Evolutionary conservation across 2,888 invertebrate species (phyloP).

Genomic region (Athrips mouffetella): DNA sequence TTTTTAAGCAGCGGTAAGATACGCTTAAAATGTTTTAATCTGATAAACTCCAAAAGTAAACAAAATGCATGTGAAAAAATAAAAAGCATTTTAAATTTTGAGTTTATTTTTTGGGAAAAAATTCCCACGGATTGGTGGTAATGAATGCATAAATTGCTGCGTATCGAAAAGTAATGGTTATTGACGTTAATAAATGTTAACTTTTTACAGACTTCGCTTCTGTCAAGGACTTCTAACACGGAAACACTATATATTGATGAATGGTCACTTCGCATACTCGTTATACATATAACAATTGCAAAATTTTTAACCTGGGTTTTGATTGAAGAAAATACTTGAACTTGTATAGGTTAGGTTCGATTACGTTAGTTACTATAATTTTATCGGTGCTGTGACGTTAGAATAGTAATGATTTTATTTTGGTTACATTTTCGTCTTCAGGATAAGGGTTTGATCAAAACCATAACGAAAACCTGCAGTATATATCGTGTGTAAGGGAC

Average conservation of each 20-base stretch:
- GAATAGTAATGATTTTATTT: no score
- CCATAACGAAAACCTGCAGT: no score
- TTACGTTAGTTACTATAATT: no score
- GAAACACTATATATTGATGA: not conserved
- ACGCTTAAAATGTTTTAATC: conserved; percentile 18
- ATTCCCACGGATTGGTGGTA: conserved; percentile 3
- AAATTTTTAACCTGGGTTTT: no score
- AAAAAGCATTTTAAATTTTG: not conserved
- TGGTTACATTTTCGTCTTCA: no score
- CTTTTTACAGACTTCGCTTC: not conserved
- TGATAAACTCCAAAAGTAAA: conserved; percentile 18
- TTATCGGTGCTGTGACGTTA: no score
- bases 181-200: not conserved
- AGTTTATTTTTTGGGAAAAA: not conserved
- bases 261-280: no score
- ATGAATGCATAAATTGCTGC: not conserved
- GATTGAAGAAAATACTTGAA: no score
- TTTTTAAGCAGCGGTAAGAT: conserved; percentile 11
- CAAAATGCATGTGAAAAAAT: not conserved
- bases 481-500: no score
- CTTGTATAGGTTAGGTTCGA: no score
- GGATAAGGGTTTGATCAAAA: no score
- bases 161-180: not conserved
- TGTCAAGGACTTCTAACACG: not conserved
- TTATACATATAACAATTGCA: no score